Conservation (phyloP, 2,113 vertebrate species). For the Dicerorhinus sumatrensis region DNA sequence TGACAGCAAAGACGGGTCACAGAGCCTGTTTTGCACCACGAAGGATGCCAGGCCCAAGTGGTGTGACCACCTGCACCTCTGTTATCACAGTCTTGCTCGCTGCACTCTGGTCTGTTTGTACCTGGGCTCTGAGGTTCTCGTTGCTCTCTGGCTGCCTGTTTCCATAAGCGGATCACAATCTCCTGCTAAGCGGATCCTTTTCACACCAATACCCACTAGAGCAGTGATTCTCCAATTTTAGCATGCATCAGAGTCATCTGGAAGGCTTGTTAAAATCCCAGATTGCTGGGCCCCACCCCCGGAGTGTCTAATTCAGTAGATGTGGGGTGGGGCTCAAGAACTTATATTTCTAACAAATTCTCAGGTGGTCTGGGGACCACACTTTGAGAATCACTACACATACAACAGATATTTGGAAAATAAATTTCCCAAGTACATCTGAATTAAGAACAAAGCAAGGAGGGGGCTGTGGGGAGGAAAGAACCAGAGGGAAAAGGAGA, state of each 20-base stretch:
- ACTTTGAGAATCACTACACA: not conserved
- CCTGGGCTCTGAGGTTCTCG: not conserved
- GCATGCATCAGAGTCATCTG: not conserved
- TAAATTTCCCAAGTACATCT: not conserved
- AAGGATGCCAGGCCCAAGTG: not conserved
- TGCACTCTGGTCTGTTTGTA: not conserved
- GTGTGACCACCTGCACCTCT: not conserved
- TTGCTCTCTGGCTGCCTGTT: not conserved
- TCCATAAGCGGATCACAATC: not conserved
- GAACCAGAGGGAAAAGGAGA: fast-evolving
- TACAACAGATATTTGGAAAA: not conserved
- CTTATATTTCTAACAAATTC: not conserved
- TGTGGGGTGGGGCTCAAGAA: not conserved
- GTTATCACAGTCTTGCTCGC: not conserved
- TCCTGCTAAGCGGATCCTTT: not conserved
- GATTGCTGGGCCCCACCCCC: too few relatives aligned
- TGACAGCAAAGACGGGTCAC: not conserved
- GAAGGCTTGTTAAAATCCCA: not conserved
- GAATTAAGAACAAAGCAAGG: not conserved
- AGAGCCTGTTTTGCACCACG: not conserved
- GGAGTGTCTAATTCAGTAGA: not conserved
- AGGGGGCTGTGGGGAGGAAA: not conserved
- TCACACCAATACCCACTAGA: not conserved
- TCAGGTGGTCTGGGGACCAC: not conserved
- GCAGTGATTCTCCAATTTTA: not conserved